Evolutionary conservation across 2,113 vertebrate species (phyloP), one percentile per base, ranked within the genome.

Genomic region (Sciurus niger): DNA sequence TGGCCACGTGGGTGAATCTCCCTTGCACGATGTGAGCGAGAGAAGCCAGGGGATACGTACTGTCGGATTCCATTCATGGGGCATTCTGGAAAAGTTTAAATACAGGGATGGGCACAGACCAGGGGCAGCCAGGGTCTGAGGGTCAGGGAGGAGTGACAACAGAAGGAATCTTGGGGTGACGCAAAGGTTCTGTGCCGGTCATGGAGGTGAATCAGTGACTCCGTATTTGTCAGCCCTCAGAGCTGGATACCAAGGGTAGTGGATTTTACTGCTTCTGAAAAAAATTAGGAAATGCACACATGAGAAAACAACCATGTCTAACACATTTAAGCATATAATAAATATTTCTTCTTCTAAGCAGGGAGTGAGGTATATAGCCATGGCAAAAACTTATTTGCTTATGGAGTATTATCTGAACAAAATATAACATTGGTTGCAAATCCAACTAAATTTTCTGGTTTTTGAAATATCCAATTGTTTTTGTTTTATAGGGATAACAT

Each of bases 331-430:
- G 12, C 53, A 24, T 87, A 86, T 80, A 82, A 86, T 84, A 76
- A 90, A 32, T 70, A 40, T 70, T 79, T 88, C 48, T 68, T 25
- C 82, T 53, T 58, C n/a, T 48, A 37, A 37, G 37, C 28, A 3
- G 8, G 60, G 91, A 96, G 84, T 25, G 17, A 78, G 68, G 13
- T 88, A 32, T 58, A 72, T 32, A 65, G 20, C 58, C 84, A 48
- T 46, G 83, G 25, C 22, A 85, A 95, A 65, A 37, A 8, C 28
- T 30, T 92, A 48, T 87, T 92, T 96, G 65, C 9, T 63, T 55
- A 17, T 2, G n/a, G 34, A 55, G 6, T 74, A 82, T 78, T 87
- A 73, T 53, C 48, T 70, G 34, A 92, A 88, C 34, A 74, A 82
- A 91, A 72, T 28, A 18, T 32, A 96, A 63, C 30, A 78, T 46